Conservation (phyloP, 2,797 vertebrate species). For the Hyperoplus lanceolatus region DNA sequence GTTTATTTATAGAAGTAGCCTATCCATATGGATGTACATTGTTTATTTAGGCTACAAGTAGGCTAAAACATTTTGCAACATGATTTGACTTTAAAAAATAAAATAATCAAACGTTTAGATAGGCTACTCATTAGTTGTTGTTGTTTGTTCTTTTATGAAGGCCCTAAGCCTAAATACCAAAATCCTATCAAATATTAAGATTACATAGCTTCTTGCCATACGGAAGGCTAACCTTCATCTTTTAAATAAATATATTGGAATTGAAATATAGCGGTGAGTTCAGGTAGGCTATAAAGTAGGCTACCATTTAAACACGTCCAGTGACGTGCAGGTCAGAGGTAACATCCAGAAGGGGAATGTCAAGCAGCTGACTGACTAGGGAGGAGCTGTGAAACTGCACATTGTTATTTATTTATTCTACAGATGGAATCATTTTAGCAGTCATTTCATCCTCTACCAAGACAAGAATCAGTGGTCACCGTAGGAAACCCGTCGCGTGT, state of each 20-base stretch:
- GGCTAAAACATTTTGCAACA: too few relatives aligned
- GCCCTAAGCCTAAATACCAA: neutral
- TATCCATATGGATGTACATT: too few relatives aligned
- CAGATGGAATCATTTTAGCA: neutral
- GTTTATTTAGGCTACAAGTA: too few relatives aligned
- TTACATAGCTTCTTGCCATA: neutral
- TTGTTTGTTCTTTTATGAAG: neutral
- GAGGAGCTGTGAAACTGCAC: constrained; percentile 46
- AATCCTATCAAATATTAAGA: neutral
- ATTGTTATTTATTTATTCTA: neutral
- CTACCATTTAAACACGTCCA: too few relatives aligned
- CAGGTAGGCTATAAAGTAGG: neutral
- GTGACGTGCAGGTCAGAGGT: neutral
- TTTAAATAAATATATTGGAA: neutral
- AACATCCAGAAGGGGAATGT: constrained; percentile 6
- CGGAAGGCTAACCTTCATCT: neutral
- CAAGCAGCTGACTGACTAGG: constrained; percentile 30
- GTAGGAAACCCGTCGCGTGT: too few relatives aligned
- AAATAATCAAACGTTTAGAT: neutral
- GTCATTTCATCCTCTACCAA: neutral
- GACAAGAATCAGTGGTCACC: neutral
- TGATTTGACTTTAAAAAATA: neutral
- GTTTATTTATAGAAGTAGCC: too few relatives aligned
- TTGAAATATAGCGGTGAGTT: neutral
- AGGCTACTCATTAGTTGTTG: neutral